phyloP scores from a whole-genome alignment of 1,140 invertebrate genomes.

The Berghia stephanieae region DNA sequence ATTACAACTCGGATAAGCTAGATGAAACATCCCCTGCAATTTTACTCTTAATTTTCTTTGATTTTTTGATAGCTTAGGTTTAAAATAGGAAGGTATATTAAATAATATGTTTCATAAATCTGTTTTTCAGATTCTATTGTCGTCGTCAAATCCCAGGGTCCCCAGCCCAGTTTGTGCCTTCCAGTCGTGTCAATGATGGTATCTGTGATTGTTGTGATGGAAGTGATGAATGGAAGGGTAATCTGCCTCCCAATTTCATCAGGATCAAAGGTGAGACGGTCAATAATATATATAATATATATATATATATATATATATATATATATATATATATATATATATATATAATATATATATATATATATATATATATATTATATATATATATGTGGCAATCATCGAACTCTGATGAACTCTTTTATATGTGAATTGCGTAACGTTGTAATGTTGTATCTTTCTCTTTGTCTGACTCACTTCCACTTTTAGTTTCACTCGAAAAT shows the following conservation, averaged over 20 bases:
- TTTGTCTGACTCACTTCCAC: no score
- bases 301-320: neutral
- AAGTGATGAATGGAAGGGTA: conserved; percentile 81
- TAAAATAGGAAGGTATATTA: no score
- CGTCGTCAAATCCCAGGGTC: conserved; percentile 85
- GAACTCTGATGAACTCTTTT: no score
- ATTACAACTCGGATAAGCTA: no score
- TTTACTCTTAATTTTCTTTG: no score
- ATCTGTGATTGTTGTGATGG: conserved; percentile 93
- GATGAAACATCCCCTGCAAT: no score
- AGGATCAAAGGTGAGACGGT: conserved; percentile 35
- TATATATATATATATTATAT: neutral
- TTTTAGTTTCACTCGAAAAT: no score
- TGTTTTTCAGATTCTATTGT: conserved; percentile 80
- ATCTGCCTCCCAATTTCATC: conserved; percentile 39
- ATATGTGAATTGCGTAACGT: no score
- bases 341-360: neutral
- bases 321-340: neutral
- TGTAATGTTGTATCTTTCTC: no score
- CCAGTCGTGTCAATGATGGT: conserved; percentile 68
- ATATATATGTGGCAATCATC: neutral
- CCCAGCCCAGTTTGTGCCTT: conserved; percentile 88
- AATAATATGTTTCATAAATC: neutral
- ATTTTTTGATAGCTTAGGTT: no score
- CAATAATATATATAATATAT: neutral